phyloP scores from a whole-genome alignment of 2,113 vertebrate genomes.

The Motacilla tschutschensis region DNA sequence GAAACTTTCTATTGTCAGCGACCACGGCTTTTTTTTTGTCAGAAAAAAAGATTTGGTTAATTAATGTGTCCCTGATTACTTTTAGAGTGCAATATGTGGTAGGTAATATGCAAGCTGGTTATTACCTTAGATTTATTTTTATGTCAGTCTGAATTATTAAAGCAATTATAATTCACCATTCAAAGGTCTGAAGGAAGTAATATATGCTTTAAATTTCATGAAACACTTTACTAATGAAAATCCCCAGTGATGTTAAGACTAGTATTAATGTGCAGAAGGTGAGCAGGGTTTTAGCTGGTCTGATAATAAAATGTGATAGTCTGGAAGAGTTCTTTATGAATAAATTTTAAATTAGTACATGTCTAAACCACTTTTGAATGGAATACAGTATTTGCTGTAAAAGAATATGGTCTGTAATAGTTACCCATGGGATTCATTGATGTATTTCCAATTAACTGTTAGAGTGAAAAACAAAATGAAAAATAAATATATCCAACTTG shows the following conservation, averaged over 20 bases:
- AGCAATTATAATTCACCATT: constrained; percentile 43
- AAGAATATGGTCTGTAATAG: background rate
- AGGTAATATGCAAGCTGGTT: constrained; percentile 32
- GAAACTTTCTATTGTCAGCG: background rate
- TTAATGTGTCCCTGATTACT: constrained; percentile 25
- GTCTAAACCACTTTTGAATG: background rate
- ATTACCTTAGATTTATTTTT: constrained; percentile 41
- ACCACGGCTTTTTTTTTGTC: background rate
- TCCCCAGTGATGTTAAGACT: background rate
- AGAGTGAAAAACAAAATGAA: background rate
- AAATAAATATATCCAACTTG: background rate
- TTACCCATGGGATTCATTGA: background rate
- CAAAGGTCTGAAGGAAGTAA: constrained; percentile 18
- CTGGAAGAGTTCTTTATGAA: background rate
- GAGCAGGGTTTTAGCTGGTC: background rate
- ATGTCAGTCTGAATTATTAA: constrained; percentile 48
- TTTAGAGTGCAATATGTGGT: constrained; percentile 29
- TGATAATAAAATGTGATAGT: background rate
- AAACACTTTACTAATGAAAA: constrained; percentile 24
- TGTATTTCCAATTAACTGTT: background rate
- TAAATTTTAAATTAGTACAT: background rate
- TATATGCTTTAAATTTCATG: constrained; percentile 29
- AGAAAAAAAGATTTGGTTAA: constrained; percentile 11
- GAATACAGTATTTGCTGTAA: background rate
- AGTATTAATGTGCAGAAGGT: background rate